Percentiles rank a stretch among this genome's conserved stretches.
These are phyloP conservation scores for Synergus laeviventris DNA, from an alignment of 2,888 invertebrate genomes.

Conservation along the genomic window DNA sequence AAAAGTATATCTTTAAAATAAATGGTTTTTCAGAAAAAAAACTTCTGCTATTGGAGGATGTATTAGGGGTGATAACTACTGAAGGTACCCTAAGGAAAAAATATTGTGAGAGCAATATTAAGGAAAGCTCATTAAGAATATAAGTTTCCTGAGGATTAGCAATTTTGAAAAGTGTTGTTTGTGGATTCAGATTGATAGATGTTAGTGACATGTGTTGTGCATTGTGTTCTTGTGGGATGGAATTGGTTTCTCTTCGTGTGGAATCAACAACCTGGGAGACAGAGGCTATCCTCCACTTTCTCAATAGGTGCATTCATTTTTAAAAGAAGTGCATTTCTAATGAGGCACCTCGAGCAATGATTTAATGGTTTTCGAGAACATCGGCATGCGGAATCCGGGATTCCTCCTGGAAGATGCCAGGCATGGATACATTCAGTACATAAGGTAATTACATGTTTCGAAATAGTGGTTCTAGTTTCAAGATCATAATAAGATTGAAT, in stretches of 20 bases:
- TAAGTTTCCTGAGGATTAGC: neutral
- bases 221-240: neutral
- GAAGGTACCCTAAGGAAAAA: neutral
- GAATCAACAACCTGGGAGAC: neutral
- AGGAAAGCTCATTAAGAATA: neutral
- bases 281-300: neutral
- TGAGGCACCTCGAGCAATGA: slow-evolving; percentile 46
- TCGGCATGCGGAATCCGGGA: slow-evolving; percentile 74
- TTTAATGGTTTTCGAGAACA: slow-evolving; percentile 73
- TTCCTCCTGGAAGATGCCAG: slow-evolving; percentile 74
- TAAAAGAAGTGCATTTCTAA: slow-evolving; percentile 16
- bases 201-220: slow-evolving; percentile 1
- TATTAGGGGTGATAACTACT: neutral
- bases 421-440: slow-evolving; percentile 74
- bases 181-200: neutral
- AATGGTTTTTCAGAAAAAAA: neutral
- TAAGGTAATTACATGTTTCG: slow-evolving; percentile 64
- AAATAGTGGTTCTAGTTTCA: neutral
- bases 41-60: neutral
- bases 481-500: too few relatives aligned
- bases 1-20: neutral
- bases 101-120: neutral
- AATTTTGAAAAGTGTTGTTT: neutral
- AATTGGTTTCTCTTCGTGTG: neutral
- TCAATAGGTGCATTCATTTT: neutral